Base-by-base conservation (phyloP, 1,140 invertebrate genomes). In the Glossosoma conforme region DNA sequence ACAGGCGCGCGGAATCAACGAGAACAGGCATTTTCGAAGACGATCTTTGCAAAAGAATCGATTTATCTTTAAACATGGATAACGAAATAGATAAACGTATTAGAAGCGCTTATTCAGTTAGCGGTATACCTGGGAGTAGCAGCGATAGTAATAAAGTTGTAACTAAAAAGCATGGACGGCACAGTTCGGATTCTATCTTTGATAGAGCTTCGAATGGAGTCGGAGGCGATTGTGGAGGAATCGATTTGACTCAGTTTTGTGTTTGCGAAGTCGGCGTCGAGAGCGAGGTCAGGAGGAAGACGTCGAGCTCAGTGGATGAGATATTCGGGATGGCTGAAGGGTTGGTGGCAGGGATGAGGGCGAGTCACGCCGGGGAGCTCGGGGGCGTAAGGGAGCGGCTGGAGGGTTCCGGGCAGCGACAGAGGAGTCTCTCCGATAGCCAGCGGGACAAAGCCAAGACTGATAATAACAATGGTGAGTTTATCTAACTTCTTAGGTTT, bases 401-500 rank as follows among this genome's bases (percentile, higher is more conserved):
- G 28, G 30, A 51, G 19, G 44, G 52, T 10, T 49, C 48, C n/a
- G 79, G 79, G 49, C 81, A 83, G 64, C 69, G 84, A 54, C 84
- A 86, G 62, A 69, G 85, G 57, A 86, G 84, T 54, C 69, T 86
- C 46, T 86, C 84, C 38, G 84, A 86, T 62, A 85, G 82, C 68
- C 79, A 79, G 44, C 60, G 72, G 55, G 70, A 75, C 55, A 75
- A 75, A 44, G 69, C 70, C 5, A 74, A 73, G 54, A 63, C 68
- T n/a, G 69, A 73, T 9, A 62, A 48, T 47, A 66, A 65, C 47
- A 68, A 47, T 41, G 37, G 41, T 52, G 33, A 45, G 41, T 22
- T 9, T 21, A 11, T 14, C 5, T 30, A 30, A 30, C n/a, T 30
- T 30, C 25, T n/a, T n/a, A n/a, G n/a, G n/a, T n/a, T n/a, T n/a